Conservation (phyloP, 2,888 invertebrate species). For the Silvanus unidentatus region DNA sequence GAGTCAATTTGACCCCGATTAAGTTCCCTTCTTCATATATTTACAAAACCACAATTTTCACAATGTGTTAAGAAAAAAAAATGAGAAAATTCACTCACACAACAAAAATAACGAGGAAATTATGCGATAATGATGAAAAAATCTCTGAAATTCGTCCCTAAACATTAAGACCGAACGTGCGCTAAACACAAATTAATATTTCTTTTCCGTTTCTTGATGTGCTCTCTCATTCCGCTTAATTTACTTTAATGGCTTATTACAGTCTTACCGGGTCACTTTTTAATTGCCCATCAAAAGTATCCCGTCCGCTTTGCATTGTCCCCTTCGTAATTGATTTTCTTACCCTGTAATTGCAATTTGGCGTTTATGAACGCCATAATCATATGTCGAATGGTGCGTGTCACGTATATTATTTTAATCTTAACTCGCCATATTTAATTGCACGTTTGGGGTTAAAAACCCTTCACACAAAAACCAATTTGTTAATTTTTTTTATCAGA, state of each 20-base stretch:
- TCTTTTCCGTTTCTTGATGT: slow-evolving; percentile 5
- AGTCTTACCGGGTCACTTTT: slow-evolving; percentile 7
- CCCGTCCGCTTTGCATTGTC: too few species aligned
- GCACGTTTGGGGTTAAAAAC: slow-evolving; percentile 5
- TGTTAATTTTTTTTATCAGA: too few species aligned
- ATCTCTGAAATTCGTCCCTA: slow-evolving; percentile 9
- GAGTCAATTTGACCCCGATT: slow-evolving; percentile 95
- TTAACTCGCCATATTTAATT: slow-evolving; percentile 16
- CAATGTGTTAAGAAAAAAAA: not conserved
- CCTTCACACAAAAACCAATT: too few species aligned
- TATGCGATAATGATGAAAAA: slow-evolving; percentile 10
- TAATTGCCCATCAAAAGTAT: slow-evolving; percentile 7
- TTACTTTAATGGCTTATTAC: slow-evolving; percentile 16
- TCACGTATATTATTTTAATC: too few species aligned
- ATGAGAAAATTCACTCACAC: slow-evolving; percentile 2
- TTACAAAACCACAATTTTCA: not conserved
- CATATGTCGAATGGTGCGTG: too few species aligned
- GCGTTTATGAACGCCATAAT: too few species aligned
- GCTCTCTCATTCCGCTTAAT: slow-evolving; percentile 11
- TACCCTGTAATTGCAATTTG: not conserved
- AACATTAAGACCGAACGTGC: not conserved
- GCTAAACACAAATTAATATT: slow-evolving; percentile 8
- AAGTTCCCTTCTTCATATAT: slow-evolving; percentile 45
- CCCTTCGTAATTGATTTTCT: not conserved
- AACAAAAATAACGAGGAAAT: slow-evolving; percentile 11